Evolutionary conservation across 2,113 vertebrate genomes (phyloP).

Genomic region (Callopanchax toddi): DNA sequence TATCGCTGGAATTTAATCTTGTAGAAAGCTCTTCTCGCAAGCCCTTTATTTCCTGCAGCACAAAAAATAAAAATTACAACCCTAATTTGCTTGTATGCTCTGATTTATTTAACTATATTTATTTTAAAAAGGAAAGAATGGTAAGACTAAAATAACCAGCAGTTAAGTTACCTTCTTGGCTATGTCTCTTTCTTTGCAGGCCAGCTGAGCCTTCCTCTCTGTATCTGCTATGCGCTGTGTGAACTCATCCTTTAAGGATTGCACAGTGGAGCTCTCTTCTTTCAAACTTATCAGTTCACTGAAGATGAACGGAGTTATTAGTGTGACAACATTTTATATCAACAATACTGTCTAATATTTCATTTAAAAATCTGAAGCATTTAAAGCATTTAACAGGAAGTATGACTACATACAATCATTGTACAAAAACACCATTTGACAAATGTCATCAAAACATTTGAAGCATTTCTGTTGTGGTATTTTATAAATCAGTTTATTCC

Average conservation of each 20-base stretch:
- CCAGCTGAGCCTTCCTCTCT: conserved; percentile 93
- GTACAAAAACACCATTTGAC: no score
- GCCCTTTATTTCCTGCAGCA: conserved; percentile 88
- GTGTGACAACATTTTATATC: conserved; percentile 12
- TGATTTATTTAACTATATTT: no score
- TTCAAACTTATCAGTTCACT: conserved; percentile 93
- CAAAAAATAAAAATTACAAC: conserved; percentile 1
- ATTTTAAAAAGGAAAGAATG: not conserved
- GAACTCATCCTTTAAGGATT: conserved; percentile 94
- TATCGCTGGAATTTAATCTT: conserved; percentile 90
- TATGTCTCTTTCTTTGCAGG: conserved; percentile 96
- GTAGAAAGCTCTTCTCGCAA: conserved; percentile 91
- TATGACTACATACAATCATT: no score
- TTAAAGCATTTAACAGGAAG: not conserved
- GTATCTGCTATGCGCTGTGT: conserved; percentile 95
- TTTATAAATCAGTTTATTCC: not conserved
- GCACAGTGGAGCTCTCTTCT: conserved; percentile 91
- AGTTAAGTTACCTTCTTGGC: conserved; percentile 89
- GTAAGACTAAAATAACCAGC: not conserved
- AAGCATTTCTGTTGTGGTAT: no score
- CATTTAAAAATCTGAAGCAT: not conserved
- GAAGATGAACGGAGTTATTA: conserved; percentile 46
- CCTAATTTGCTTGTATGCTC: not conserved
- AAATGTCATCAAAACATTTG: not conserved
- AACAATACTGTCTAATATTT: not conserved